Evolutionary conservation across 1,140 invertebrate species (phyloP).

Genomic region (Drosophila chauvacae): DNA sequence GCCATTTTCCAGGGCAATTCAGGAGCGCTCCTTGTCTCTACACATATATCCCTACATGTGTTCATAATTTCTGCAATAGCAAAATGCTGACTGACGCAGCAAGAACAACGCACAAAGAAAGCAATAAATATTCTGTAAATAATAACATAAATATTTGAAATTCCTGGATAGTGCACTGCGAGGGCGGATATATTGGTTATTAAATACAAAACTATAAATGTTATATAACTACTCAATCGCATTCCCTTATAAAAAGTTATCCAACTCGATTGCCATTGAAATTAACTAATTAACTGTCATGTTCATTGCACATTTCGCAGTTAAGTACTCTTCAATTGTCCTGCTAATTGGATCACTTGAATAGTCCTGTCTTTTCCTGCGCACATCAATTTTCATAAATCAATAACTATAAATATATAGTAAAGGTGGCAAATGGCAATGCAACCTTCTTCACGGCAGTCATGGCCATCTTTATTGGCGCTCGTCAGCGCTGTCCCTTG

Average conservation of each 20-base stretch:
- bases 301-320: conserved; percentile 27
- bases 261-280: conserved; percentile 3
- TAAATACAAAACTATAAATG: neutral
- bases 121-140: conserved; percentile 63
- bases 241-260: neutral
- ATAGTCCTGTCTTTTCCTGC: neutral
- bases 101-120: conserved; percentile 18
- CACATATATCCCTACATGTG: conserved; percentile 27
- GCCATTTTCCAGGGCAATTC: conserved; percentile 69
- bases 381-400: conserved; percentile 1
- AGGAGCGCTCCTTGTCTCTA: conserved; percentile 14
- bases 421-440: neutral
- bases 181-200: neutral
- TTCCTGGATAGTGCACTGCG: conserved; percentile 5
- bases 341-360: conserved; percentile 45
- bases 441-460: conserved; percentile 2
- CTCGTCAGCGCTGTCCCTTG: conserved; percentile 27
- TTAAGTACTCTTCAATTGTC: conserved; percentile 39
- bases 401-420: conserved; percentile 4
- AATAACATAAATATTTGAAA: conserved; percentile 59
- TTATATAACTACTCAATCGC: neutral
- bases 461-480: neutral
- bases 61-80: conserved; percentile 62
- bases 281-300: conserved; percentile 61
- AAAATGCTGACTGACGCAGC: conserved; percentile 22